phyloP scores from a whole-genome alignment of 2,888 invertebrate species.

The Pristionchus fissidentatus region DNA sequence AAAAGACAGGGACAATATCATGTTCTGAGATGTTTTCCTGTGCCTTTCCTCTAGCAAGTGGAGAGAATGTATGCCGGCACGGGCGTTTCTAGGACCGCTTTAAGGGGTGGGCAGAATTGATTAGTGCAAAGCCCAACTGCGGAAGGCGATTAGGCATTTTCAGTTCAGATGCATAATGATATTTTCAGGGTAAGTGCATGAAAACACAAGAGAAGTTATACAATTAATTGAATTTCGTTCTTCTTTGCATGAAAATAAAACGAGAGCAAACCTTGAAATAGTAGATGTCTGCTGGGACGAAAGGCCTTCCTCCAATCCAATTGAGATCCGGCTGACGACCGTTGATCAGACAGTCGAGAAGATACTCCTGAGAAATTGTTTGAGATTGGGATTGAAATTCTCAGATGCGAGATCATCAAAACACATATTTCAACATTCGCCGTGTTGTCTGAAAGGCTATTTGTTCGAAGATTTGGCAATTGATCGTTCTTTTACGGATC shows the following conservation, averaged over 20 bases:
- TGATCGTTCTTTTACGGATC: no score
- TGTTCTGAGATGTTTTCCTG: neutral
- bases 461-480: no score
- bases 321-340: slow-evolving; percentile 74
- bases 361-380: slow-evolving; percentile 68
- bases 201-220: neutral
- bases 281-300: slow-evolving; percentile 75
- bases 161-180: no score
- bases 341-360: slow-evolving; percentile 75
- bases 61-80: neutral
- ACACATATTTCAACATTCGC: no score
- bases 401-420: no score
- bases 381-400: neutral
- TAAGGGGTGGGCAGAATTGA: no score
- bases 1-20: neutral
- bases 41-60: neutral
- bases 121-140: no score
- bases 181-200: no score
- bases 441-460: no score
- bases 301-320: slow-evolving; percentile 75
- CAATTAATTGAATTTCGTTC: neutral
- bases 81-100: neutral
- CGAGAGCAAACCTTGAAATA: slow-evolving; percentile 70
- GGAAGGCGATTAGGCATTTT: no score
- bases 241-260: neutral